Evolutionary conservation across 2,888 invertebrate species (phyloP), one percentile per base, ranked within the genome.

Genomic region (Agonum fuliginosum): DNA sequence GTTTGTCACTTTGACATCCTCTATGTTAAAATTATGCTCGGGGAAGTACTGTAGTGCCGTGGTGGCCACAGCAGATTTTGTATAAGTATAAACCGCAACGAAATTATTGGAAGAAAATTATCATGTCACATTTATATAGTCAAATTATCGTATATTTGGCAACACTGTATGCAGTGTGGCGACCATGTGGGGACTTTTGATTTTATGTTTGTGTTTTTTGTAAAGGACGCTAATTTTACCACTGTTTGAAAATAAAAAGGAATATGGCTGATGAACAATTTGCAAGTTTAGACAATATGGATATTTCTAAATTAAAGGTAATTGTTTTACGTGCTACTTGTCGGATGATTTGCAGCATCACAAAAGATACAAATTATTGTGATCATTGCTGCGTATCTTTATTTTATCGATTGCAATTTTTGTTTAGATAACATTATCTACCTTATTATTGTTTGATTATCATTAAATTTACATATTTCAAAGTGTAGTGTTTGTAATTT

Each of bases 281-380:
- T 48, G 51, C 65, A 27, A 43, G 41, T 46, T 24, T 67, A 67
- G 75, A 75, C 27, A 75, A 30, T 27, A 78, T 82, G 78, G 83
- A 85, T 81, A 81, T 84, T 78, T 80, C 83, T 19, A 85, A 85
- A 81, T 79, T 85, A 78, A 85, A 85, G 82, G 85, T 84, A 81
- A 81, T 73, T 80, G 67, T 43, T 54, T 6, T 30, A 34, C 14
- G n/a, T 67, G 37, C 20, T 4, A 62, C 58, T 30, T 24, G 54
- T 20, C 22, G 22, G 24, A 3, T 12, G n/a, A 54, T 24, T 19
- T 37, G 46, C 3, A 46, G 14, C 14, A 62, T 62, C 14, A 17
- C 14, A 12, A 8, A 17, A 62, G 58, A 17, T 30, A 30, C 20
- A 12, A 12, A 54, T 20, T 6, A 17, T 51, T 22, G 20, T 22